Evolutionary conservation across 2,888 invertebrate genomes (phyloP).

Genomic region (Agrochola lota): DNA sequence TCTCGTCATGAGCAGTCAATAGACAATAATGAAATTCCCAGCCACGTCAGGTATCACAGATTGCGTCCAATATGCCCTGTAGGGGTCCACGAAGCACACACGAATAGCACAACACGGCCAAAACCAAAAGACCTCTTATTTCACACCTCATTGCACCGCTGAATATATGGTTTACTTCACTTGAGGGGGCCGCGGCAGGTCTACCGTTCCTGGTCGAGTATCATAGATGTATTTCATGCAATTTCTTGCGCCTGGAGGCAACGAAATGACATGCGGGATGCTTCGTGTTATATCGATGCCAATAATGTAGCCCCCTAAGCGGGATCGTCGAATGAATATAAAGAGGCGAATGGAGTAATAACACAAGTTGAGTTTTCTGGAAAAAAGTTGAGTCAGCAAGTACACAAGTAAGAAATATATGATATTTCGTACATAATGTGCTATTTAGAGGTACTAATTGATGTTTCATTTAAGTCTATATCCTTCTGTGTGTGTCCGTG

Average conservation of each 20-base stretch:
- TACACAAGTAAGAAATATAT: conserved; percentile 8
- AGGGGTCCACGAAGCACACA: conserved; percentile 80
- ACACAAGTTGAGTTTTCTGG: conserved; percentile 29
- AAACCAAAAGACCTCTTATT: conserved; percentile 68
- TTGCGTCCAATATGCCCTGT: conserved; percentile 87
- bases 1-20: conserved; percentile 83
- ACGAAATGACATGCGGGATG: conserved; percentile 85
- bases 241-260: conserved; percentile 87
- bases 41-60: conserved; percentile 86
- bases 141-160: conserved; percentile 45
- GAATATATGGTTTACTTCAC: conserved; percentile 33
- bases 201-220: conserved; percentile 71
- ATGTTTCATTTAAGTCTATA: not conserved
- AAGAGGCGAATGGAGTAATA: conserved; percentile 67
- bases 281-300: conserved; percentile 82
- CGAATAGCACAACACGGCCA: conserved; percentile 74
- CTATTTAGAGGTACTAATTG: not conserved
- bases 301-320: conserved; percentile 79
- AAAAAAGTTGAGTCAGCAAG: conserved; percentile 25
- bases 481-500: no score
- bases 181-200: conserved; percentile 62
- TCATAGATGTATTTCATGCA: conserved; percentile 85
- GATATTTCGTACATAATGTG: not conserved
- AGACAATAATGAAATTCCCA: conserved; percentile 87
- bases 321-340: conserved; percentile 73